phyloP scores from a whole-genome alignment of 92 coral and sea anemone genomes.

The Heteractis magnifica region DNA sequence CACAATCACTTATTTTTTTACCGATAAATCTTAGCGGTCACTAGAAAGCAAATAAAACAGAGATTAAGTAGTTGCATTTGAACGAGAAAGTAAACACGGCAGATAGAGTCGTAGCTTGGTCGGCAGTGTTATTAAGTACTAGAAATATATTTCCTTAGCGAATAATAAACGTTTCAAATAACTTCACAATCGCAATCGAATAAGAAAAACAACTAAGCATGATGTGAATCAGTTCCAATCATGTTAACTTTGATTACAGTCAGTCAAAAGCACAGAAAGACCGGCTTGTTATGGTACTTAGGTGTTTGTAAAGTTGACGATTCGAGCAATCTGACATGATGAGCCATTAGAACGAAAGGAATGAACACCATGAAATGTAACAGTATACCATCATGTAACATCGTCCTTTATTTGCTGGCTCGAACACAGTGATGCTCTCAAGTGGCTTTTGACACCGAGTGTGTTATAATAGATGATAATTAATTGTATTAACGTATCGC shows the following conservation, averaged over 20 bases:
- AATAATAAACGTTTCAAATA: neutral
- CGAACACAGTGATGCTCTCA: slow-evolving; percentile 11
- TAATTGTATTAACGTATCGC: slow-evolving; percentile 30
- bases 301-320: slow-evolving; percentile 5
- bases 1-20: slow-evolving; percentile 15
- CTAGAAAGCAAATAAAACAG: slow-evolving; percentile 39
- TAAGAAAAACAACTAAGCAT: neutral
- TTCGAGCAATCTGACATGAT: slow-evolving; percentile 14
- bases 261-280: slow-evolving; percentile 2
- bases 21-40: slow-evolving; percentile 42
- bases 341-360: slow-evolving; percentile 20
- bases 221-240: neutral
- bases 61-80: slow-evolving; percentile 35
- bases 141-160: neutral
- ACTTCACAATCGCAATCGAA: neutral
- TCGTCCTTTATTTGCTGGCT: neutral
- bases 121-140: neutral
- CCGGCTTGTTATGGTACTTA: neutral
- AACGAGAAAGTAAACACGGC: slow-evolving; percentile 24
- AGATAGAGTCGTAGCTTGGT: neutral
- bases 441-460: slow-evolving; percentile 43
- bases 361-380: slow-evolving; percentile 3
- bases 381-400: neutral
- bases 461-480: slow-evolving; percentile 33
- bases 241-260: neutral